Conservation (phyloP, 2,797 vertebrate species). For the Naso thynnoides region DNA sequence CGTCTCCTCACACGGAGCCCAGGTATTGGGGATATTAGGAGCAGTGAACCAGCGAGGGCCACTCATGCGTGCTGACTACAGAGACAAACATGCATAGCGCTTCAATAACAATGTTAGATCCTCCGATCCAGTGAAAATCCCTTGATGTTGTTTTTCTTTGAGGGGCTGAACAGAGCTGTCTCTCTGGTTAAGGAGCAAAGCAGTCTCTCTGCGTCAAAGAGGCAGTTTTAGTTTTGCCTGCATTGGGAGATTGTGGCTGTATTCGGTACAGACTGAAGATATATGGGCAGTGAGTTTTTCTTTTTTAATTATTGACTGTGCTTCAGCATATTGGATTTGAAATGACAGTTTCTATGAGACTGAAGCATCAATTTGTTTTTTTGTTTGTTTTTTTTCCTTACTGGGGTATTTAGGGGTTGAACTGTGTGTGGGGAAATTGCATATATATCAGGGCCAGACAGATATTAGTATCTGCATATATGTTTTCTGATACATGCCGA, state of each 20-base stretch:
- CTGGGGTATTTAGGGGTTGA: not conserved
- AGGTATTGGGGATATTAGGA: conserved; percentile 49
- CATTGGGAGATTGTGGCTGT: not conserved
- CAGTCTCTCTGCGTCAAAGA: conserved; percentile 14
- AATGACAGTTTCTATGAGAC: not conserved
- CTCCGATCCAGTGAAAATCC: conserved; percentile 34
- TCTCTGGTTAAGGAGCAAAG: conserved; percentile 29
- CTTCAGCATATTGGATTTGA: not conserved
- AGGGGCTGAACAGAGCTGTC: conserved; percentile 32
- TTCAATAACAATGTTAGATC: conserved; percentile 50
- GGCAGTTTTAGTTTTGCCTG: not conserved
- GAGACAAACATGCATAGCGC: conserved; percentile 54
- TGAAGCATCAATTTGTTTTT: not conserved
- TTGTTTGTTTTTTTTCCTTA: not conserved
- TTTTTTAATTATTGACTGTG: not conserved
- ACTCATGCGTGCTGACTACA: conserved; percentile 60
- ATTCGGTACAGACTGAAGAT: not conserved
- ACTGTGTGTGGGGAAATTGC: not conserved
- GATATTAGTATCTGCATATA: no score
- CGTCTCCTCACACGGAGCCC: conserved; percentile 24
- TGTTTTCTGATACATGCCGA: no score
- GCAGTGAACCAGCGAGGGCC: conserved; percentile 65
- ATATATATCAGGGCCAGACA: no score
- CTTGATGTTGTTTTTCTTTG: conserved; percentile 47
- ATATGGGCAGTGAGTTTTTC: not conserved